A percentile compares a stretch with the other conserved stretches of the same genome.
Evolutionary conservation across 2,888 invertebrate genomes (phyloP).

Genomic region (Venusia cambrica): DNA sequence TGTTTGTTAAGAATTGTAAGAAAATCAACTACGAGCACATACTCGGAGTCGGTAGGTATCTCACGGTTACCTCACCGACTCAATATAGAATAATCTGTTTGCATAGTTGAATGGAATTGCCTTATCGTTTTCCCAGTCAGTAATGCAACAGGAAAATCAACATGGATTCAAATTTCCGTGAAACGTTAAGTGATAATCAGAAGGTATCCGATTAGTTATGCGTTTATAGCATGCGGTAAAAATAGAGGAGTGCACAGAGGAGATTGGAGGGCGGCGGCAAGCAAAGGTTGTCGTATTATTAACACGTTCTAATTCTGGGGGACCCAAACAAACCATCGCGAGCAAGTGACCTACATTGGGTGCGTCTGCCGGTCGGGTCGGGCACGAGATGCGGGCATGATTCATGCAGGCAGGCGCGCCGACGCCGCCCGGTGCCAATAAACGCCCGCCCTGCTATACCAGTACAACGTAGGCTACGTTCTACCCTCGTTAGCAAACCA

Average conservation of each 20-base stretch:
- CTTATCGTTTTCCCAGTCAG: conserved; percentile 13
- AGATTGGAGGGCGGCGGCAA: conserved; percentile 44
- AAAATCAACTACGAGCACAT: too few relatives aligned
- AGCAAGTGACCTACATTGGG: conserved; percentile 72
- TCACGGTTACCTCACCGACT: conserved; percentile 7
- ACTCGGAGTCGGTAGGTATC: too few relatives aligned
- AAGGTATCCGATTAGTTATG: conserved; percentile 44
- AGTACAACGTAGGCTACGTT: too few relatives aligned
- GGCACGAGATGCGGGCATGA: conserved; percentile 58
- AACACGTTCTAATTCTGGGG: conserved; percentile 72
- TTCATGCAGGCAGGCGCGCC: conserved; percentile 51
- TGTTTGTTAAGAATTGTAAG: too few relatives aligned
- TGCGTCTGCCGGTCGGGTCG: conserved; percentile 60
- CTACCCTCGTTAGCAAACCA: too few relatives aligned
- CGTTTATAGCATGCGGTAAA: conserved; percentile 46
- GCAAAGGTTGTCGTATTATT: conserved; percentile 75
- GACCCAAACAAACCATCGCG: conserved; percentile 79
- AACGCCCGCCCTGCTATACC: conserved; percentile 25
- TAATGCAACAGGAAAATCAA: conserved; percentile 30
- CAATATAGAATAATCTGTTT: conserved; percentile 2
- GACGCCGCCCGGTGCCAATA: conserved; percentile 25
- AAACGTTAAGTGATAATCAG: conserved; percentile 10
- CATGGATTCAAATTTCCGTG: conserved; percentile 12
- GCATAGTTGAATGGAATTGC: conserved; percentile 9
- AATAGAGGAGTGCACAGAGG: conserved; percentile 51